phyloP scores from a whole-genome alignment of 2,888 invertebrate genomes.

The Drosophila prostipennis region DNA sequence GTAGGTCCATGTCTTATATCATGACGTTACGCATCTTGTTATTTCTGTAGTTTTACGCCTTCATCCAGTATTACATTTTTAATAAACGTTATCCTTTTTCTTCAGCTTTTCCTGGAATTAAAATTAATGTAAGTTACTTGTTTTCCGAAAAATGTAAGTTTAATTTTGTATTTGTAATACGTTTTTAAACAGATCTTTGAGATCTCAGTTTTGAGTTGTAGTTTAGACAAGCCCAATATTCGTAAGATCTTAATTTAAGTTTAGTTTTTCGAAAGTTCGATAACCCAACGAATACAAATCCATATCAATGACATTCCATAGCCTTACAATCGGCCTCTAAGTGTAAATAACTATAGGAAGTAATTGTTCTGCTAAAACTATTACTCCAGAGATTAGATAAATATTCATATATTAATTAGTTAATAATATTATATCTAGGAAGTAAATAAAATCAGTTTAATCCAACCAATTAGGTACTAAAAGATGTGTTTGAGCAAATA shows the following conservation, averaged over 20 bases:
- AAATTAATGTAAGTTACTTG: conserved; percentile 15
- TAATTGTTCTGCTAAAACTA: not conserved
- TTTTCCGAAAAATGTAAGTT: conserved; percentile 20
- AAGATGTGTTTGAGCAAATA: too few species aligned
- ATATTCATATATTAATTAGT: not conserved
- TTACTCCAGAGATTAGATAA: conserved; percentile 13
- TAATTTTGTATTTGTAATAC: conserved; percentile 51
- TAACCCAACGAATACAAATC: conserved; percentile 81
- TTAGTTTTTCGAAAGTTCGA: conserved; percentile 55
- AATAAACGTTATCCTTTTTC: not conserved
- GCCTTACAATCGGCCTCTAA: conserved; percentile 36
- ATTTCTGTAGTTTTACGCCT: too few species aligned
- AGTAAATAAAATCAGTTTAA: too few species aligned
- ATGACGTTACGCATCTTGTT: too few species aligned
- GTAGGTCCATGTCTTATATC: conserved; percentile 1
- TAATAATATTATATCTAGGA: too few species aligned
- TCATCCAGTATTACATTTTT: not conserved
- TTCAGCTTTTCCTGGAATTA: conserved; percentile 12
- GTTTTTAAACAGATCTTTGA: conserved; percentile 64
- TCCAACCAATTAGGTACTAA: too few species aligned
- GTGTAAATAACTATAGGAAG: conserved; percentile 36
- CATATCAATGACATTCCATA: conserved; percentile 81
- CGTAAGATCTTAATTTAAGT: conserved; percentile 12
- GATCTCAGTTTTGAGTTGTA: conserved; percentile 61
- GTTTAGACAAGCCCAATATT: conserved; percentile 10